These are phyloP conservation scores for Himalopsyche kuldschensis DNA, from an alignment of 2,888 invertebrate species.

Conservation along the genomic window DNA sequence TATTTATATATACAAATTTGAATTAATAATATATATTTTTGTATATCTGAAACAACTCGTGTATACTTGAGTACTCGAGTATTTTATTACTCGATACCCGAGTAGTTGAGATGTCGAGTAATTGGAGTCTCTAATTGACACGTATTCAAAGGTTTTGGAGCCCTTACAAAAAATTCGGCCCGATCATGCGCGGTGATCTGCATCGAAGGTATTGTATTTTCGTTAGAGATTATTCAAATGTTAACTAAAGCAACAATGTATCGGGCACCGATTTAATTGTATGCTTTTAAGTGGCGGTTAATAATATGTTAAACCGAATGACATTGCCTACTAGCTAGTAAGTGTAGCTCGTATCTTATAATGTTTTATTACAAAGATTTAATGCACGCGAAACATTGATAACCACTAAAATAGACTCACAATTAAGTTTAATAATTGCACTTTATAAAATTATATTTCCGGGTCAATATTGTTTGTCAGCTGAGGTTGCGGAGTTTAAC, in stretches of 20 bases:
- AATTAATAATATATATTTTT: too few relatives aligned
- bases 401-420: too few relatives aligned
- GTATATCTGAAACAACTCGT: too few relatives aligned
- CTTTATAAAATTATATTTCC: too few relatives aligned
- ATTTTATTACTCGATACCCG: too few relatives aligned
- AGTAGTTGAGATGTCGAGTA: too few relatives aligned
- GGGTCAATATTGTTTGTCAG: too few relatives aligned
- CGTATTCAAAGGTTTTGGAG: background rate
- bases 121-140: too few relatives aligned
- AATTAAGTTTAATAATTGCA: too few relatives aligned
- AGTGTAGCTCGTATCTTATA: background rate
- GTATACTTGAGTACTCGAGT: too few relatives aligned
- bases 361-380: background rate
- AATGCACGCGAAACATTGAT: background rate
- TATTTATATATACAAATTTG: too few relatives aligned
- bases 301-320: background rate
- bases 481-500: too few relatives aligned
- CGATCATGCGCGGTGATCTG: background rate
- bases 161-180: background rate
- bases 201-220: background rate
- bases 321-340: background rate
- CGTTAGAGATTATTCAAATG: background rate
- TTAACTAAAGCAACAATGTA: background rate
- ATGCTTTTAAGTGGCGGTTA: background rate
- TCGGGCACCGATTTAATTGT: background rate